These are phyloP conservation scores for Pipistrellus pygmaeus DNA, from an alignment of 2,797 vertebrate genomes.

Conservation along the genomic window DNA sequence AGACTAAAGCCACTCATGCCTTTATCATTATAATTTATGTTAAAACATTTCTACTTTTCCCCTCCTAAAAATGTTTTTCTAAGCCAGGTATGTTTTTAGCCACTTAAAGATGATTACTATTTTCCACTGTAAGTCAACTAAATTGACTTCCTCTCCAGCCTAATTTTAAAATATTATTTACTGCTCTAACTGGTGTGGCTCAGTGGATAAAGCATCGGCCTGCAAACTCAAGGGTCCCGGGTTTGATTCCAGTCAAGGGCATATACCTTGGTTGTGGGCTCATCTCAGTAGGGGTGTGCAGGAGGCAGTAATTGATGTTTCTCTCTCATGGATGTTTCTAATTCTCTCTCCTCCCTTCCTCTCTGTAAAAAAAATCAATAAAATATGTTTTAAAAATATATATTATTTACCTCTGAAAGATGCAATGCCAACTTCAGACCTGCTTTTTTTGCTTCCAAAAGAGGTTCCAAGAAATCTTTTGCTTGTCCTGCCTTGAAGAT, in stretches of 20 bases:
- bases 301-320: too few relatives aligned
- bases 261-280: too few relatives aligned
- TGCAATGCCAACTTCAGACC: conserved; percentile 96
- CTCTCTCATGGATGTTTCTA: too few relatives aligned
- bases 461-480: conserved; percentile 92
- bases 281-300: too few relatives aligned
- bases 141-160: not conserved
- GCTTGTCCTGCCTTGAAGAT: conserved; percentile 92
- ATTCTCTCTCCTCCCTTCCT: too few relatives aligned
- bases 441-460: conserved; percentile 93
- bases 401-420: conserved; percentile 94
- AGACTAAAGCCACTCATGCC: conserved; percentile 41
- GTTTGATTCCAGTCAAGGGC: too few relatives aligned
- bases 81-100: conserved; percentile 55
- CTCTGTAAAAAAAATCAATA: too few relatives aligned
- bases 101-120: conserved; percentile 54
- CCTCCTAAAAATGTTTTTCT: conserved; percentile 46
- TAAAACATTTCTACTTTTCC: not conserved
- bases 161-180: conserved; percentile 83
- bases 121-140: conserved; percentile 27
- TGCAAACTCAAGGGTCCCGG: too few relatives aligned
- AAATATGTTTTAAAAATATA: too few relatives aligned
- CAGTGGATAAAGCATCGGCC: too few relatives aligned
- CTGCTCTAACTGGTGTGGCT: conserved; percentile 66
- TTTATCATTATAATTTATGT: conserved; percentile 63